These are phyloP conservation scores for Vireo altiloquus DNA, from an alignment of 2,113 vertebrate genomes.

Conservation along the genomic window DNA sequence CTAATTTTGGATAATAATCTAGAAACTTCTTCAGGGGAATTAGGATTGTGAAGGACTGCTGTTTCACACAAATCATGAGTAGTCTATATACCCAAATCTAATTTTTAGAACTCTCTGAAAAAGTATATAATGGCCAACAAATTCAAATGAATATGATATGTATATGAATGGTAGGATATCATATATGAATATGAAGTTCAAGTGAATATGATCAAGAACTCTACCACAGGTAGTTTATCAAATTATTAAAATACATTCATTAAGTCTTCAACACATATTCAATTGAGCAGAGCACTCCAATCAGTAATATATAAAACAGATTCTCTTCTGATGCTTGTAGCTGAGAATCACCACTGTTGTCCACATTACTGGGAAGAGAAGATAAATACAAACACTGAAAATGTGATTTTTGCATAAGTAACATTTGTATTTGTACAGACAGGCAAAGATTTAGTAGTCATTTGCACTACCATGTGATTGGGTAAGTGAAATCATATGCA, in stretches of 20 bases:
- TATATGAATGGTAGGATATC: neutral
- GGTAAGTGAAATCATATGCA: neutral
- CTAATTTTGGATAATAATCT: neutral
- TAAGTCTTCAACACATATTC: neutral
- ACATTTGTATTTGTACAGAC: rapidly evolving
- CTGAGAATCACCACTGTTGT: neutral
- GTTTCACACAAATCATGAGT: neutral
- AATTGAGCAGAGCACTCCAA: neutral
- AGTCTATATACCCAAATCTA: neutral
- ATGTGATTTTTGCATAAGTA: neutral
- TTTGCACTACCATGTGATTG: neutral
- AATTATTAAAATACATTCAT: neutral
- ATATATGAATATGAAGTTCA: neutral
- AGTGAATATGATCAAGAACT: neutral
- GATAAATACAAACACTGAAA: neutral
- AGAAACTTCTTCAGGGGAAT: neutral
- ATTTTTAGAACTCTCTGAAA: neutral
- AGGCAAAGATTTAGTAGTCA: neutral
- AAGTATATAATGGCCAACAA: neutral
- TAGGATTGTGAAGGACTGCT: neutral
- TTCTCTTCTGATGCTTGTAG: neutral
- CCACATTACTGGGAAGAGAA: neutral
- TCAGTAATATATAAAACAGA: neutral
- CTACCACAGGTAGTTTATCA: neutral
- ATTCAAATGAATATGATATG: neutral